Conservation (phyloP, 2,797 vertebrate species). For the Cirrhinus mrigala region DNA sequence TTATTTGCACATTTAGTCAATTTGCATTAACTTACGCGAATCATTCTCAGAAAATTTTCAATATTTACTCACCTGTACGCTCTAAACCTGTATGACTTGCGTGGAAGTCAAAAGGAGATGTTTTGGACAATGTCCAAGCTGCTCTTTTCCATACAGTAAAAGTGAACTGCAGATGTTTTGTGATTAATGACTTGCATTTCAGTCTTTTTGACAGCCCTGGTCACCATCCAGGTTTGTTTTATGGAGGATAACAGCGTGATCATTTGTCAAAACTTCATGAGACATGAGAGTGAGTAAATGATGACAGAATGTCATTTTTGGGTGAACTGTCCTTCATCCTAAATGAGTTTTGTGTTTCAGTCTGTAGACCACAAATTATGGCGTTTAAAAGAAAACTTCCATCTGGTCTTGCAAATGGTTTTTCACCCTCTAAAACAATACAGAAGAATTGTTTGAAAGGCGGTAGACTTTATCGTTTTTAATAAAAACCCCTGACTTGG, state of each 20-base stretch:
- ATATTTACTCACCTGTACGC: neutral
- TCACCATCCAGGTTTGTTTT: neutral
- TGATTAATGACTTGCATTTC: neutral
- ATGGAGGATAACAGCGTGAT: neutral
- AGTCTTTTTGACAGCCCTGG: neutral
- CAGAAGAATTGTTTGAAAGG: constrained; percentile 75
- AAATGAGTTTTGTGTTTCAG: constrained; percentile 71
- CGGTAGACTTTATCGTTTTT: constrained; percentile 81
- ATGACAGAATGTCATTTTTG: constrained; percentile 58
- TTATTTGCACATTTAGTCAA: neutral
- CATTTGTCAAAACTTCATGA: neutral
- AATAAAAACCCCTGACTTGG: constrained; percentile 81
- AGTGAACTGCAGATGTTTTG: neutral
- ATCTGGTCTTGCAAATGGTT: constrained; percentile 79
- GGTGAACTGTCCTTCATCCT: constrained; percentile 74
- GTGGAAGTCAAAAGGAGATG: neutral
- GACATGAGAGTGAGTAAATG: neutral
- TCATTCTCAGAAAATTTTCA: neutral
- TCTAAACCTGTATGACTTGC: neutral
- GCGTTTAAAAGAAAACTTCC: constrained; percentile 73
- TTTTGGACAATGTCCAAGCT: neutral
- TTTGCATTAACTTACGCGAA: neutral
- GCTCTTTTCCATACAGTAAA: neutral
- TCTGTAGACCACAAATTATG: constrained; percentile 69
- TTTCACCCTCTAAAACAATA: constrained; percentile 77